Evolutionary conservation across 2,888 invertebrate genomes (phyloP).

Genomic region (Conistra vaccinii): DNA sequence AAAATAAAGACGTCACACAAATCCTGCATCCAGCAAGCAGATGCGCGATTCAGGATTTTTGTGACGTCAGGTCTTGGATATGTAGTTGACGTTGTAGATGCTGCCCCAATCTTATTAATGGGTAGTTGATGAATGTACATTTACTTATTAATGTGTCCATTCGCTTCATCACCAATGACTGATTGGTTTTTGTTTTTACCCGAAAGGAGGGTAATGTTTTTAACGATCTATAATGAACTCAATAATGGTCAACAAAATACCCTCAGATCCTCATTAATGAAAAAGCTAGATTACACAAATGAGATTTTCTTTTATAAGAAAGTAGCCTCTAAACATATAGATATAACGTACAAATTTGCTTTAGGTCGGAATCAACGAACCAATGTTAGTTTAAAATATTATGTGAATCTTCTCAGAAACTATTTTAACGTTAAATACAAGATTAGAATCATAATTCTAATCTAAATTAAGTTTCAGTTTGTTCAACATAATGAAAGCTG

Average conservation of each 20-base stretch:
- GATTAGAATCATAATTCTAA: slow-evolving; percentile 18
- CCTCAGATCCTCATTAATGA: neutral
- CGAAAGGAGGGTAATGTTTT: neutral
- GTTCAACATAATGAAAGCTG: slow-evolving; percentile 25
- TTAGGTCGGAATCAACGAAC: neutral
- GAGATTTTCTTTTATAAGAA: neutral
- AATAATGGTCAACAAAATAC: neutral
- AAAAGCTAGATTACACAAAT: neutral
- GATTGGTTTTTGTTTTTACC: neutral
- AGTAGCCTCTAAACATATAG: neutral
- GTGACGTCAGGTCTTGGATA: too few species aligned
- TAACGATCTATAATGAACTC: neutral
- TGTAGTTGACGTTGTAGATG: too few species aligned
- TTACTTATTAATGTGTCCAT: too few species aligned
- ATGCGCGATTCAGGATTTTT: too few species aligned
- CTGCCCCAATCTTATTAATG: too few species aligned
- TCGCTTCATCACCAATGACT: neutral
- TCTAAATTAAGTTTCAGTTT: slow-evolving; percentile 43
- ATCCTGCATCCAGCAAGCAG: too few species aligned
- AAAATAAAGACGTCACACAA: too few species aligned
- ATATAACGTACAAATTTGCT: neutral
- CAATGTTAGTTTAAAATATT: slow-evolving; percentile 15
- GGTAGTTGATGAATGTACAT: neutral
- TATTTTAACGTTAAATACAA: slow-evolving; percentile 4
- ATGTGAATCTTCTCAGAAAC: neutral